A percentile compares a stretch with the other conserved stretches of the same genome.
Conservation (phyloP, 2,797 vertebrate species). For the Carapus acus region DNA sequence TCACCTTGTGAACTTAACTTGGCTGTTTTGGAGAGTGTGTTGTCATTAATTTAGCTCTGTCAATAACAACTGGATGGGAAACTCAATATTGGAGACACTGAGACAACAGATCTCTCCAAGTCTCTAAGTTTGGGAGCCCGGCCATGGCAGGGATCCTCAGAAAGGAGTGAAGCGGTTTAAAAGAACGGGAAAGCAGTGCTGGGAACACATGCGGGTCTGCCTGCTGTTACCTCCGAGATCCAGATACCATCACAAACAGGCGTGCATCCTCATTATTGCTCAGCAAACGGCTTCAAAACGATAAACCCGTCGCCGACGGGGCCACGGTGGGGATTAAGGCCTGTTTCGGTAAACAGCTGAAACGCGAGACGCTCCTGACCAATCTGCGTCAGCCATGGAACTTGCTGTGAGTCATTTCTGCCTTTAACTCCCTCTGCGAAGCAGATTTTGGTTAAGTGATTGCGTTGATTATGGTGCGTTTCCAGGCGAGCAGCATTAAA, state of each 20-base stretch:
- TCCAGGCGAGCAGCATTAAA: constrained; percentile 34
- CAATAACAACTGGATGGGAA: constrained; percentile 36
- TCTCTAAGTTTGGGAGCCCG: constrained; percentile 20
- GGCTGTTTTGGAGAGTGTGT: constrained; percentile 10
- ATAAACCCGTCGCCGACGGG: too few species aligned
- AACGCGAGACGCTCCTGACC: constrained; percentile 16
- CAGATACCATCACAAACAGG: not conserved
- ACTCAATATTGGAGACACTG: constrained; percentile 30
- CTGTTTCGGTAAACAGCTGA: too few species aligned
- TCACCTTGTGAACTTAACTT: constrained; percentile 2
- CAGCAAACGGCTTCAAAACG: too few species aligned
- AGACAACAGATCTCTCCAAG: constrained; percentile 31
- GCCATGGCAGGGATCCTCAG: constrained; percentile 19
- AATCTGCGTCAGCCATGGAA: constrained; percentile 9
- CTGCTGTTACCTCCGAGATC: not conserved
- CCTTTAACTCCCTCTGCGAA: constrained; percentile 24
- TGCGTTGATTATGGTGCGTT: constrained; percentile 31
- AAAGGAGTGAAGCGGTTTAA: not conserved
- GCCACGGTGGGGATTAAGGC: too few species aligned
- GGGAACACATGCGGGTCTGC: not conserved
- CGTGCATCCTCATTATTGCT: not conserved
- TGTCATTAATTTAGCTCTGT: constrained; percentile 31
- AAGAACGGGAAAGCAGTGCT: constrained; percentile 4
- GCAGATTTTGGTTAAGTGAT: constrained; percentile 21
- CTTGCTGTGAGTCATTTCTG: constrained; percentile 13